Conservation (phyloP, 35 echinoderm and acorn worm species). For the Strongylocentrotus purpuratus region DNA sequence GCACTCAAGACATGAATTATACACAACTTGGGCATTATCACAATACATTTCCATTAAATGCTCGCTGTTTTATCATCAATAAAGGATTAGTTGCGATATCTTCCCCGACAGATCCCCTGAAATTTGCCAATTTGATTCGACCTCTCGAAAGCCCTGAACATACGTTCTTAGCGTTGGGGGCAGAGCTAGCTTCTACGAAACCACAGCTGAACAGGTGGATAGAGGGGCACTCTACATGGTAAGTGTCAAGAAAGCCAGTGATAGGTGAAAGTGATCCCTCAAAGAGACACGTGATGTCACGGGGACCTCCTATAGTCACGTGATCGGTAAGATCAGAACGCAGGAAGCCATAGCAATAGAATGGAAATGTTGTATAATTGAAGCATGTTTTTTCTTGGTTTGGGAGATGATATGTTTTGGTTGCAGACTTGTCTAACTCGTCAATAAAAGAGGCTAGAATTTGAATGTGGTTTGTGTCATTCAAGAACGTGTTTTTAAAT, state of each 20-base stretch:
- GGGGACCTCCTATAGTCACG: not conserved
- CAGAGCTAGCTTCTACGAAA: not conserved
- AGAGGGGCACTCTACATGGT: not conserved
- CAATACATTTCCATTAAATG: no score
- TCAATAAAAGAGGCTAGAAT: no score
- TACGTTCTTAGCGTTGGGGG: not conserved
- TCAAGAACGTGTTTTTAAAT: not conserved
- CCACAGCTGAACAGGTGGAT: not conserved
- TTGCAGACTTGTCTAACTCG: not conserved
- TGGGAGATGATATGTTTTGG: not conserved
- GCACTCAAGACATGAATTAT: no score
- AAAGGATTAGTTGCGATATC: not conserved
- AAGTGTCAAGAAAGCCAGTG: not conserved
- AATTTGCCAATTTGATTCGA: conserved; percentile 10
- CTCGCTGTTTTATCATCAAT: not conserved
- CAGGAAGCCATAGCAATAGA: not conserved
- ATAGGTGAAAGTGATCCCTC: not conserved
- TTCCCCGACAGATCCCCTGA: not conserved
- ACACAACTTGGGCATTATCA: no score
- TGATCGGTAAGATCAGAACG: not conserved
- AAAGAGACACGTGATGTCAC: not conserved
- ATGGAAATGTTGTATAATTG: not conserved
- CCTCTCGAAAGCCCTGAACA: not conserved
- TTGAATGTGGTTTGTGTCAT: not conserved
- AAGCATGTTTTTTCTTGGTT: not conserved